A percentile compares a stretch with the other conserved stretches of the same genome.
These are phyloP conservation scores for Pluvialis apricaria DNA, from an alignment of 2,113 vertebrate species.

Conservation along the genomic window DNA sequence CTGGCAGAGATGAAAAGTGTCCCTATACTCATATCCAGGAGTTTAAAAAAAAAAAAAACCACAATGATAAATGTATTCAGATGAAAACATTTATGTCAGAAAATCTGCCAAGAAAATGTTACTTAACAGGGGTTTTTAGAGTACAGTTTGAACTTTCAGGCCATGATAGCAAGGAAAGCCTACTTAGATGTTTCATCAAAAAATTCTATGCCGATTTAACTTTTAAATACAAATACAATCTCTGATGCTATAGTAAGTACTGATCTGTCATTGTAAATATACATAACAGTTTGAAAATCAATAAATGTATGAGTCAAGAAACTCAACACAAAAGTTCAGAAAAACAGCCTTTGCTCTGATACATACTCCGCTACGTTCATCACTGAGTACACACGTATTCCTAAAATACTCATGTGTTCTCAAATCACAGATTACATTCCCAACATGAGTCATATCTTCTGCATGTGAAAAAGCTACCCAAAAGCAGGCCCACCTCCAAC, in stretches of 20 bases:
- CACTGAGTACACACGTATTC: neutral
- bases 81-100: neutral
- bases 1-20: neutral
- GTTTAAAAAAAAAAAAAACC: neutral
- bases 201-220: neutral
- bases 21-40: neutral
- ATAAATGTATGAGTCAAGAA: neutral
- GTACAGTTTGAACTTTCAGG: neutral
- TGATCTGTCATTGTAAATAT: neutral
- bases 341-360: neutral
- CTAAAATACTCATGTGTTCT: neutral
- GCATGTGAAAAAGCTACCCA: neutral
- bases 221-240: neutral
- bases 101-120: neutral
- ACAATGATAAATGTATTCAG: neutral
- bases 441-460: neutral
- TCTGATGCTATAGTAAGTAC: neutral
- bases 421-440: neutral
- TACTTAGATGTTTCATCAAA: neutral
- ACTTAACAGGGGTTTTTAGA: neutral
- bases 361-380: neutral
- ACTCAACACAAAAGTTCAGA: neutral
- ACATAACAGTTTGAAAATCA: neutral
- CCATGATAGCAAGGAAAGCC: neutral
- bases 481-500: neutral